phyloP scores from a whole-genome alignment of 2,113 vertebrate species.

The Carollia perspicillata region DNA sequence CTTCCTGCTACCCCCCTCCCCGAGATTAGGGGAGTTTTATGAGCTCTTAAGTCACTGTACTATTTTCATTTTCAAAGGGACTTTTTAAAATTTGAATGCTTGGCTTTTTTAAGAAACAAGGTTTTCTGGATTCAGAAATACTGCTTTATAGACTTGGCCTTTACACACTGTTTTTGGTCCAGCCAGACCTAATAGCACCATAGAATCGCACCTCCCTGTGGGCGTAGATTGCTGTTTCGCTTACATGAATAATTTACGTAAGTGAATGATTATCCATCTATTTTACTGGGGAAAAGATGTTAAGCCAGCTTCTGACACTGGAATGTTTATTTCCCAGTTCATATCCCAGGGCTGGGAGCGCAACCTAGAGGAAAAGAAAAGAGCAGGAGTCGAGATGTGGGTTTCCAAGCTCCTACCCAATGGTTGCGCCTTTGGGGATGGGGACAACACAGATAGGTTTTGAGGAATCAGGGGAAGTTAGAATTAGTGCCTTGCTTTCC shows the following conservation, averaged over 20 bases:
- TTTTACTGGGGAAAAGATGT: slow-evolving; percentile 43
- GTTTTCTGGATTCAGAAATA: slow-evolving; percentile 39
- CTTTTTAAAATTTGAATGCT: background rate
- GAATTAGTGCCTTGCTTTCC: background rate
- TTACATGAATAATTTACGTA: slow-evolving; percentile 56
- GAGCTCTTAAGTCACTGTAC: background rate
- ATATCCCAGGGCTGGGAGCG: background rate
- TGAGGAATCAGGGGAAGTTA: background rate
- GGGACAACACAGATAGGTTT: background rate
- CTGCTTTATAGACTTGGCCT: background rate
- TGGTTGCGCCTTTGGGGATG: background rate
- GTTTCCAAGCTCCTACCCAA: background rate
- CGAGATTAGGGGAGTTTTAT: background rate
- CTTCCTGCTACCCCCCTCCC: background rate
- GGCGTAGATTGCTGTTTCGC: slow-evolving; percentile 64
- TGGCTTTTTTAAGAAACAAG: background rate
- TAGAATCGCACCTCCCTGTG: background rate
- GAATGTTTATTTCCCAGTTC: slow-evolving; percentile 38
- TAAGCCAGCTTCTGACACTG: slow-evolving; percentile 54
- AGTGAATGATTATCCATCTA: slow-evolving; percentile 30
- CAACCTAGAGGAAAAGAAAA: background rate
- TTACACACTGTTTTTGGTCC: background rate
- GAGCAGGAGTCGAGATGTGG: background rate
- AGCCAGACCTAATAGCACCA: background rate
- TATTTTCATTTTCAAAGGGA: background rate